These are phyloP conservation scores for Harlomillsia oculata DNA, from an alignment of 1,140 invertebrate genomes.

Conservation along the genomic window DNA sequence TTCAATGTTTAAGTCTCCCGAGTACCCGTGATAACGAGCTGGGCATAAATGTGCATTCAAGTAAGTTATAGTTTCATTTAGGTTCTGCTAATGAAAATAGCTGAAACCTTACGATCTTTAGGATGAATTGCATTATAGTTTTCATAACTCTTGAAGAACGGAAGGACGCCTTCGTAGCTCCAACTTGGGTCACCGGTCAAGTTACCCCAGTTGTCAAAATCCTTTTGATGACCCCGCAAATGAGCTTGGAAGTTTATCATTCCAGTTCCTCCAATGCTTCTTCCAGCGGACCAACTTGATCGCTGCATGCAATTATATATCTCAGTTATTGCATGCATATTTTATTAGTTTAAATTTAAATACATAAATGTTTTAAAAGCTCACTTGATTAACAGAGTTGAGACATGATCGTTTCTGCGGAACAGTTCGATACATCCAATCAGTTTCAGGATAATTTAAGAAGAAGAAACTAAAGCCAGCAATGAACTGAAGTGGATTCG, in stretches of 20 bases:
- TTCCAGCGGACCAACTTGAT: constrained; percentile 13
- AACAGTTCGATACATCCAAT: not conserved
- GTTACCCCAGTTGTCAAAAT: constrained; percentile 7
- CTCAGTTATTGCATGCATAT: no score
- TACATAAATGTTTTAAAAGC: not conserved
- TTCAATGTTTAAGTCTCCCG: not conserved
- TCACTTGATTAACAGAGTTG: constrained; percentile 1
- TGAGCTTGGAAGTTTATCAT: constrained; percentile 4
- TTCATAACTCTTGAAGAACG: constrained; percentile 14
- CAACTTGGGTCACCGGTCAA: constrained; percentile 10
- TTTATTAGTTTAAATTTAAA: not conserved
- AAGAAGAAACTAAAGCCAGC: not conserved
- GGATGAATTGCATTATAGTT: constrained; percentile 1
- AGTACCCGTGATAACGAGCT: not conserved
- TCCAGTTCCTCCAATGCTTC: not conserved
- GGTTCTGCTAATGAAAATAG: not conserved
- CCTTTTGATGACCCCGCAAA: constrained; percentile 1
- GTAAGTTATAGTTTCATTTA: no score
- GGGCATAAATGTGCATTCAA: not conserved
- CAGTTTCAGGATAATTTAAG: constrained; percentile 21
- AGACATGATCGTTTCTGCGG: not conserved
- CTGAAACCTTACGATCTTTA: not conserved
- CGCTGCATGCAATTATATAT: constrained; percentile 4
- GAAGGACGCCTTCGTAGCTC: not conserved
- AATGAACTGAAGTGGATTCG: not conserved